Evolutionary conservation across 2,113 vertebrate genomes (phyloP).

Genomic region (Numenius arquata): DNA sequence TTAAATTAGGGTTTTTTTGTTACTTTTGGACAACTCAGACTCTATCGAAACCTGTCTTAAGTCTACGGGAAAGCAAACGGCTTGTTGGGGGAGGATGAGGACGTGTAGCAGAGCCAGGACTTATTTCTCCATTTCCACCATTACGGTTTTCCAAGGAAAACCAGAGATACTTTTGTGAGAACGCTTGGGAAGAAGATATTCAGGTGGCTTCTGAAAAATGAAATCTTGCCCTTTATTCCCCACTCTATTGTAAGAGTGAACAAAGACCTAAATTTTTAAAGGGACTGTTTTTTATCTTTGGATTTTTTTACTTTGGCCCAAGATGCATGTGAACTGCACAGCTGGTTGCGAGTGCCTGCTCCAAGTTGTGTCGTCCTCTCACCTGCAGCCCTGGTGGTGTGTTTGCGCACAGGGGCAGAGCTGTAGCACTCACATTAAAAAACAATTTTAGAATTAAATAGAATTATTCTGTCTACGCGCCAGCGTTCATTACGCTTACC

Average conservation of each 20-base stretch:
- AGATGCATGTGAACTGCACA: neutral
- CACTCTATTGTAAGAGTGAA: neutral
- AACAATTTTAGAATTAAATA: neutral
- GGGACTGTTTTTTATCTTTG: neutral
- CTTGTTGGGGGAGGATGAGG: neutral
- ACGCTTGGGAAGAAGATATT: neutral
- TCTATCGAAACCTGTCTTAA: neutral
- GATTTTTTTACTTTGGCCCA: neutral
- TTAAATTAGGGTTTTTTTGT: neutral
- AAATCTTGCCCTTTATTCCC: constrained; percentile 6
- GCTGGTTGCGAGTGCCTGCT: neutral
- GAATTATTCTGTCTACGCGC: neutral
- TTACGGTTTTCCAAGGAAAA: constrained; percentile 44
- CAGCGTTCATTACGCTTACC: neutral
- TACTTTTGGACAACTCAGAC: constrained; percentile 10
- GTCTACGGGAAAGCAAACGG: neutral
- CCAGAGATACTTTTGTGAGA: neutral
- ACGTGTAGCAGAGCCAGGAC: neutral
- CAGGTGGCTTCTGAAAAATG: constrained; percentile 27
- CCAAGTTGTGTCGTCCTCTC: neutral
- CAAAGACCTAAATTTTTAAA: neutral
- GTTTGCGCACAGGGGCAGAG: neutral
- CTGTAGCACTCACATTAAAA: neutral
- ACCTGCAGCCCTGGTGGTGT: neutral
- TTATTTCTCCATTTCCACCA: constrained; percentile 6